A percentile compares a stretch with the other conserved stretches of the same genome.
Conservation (phyloP, 1,140 invertebrate species). For the Anagrus nilaparvatae region DNA sequence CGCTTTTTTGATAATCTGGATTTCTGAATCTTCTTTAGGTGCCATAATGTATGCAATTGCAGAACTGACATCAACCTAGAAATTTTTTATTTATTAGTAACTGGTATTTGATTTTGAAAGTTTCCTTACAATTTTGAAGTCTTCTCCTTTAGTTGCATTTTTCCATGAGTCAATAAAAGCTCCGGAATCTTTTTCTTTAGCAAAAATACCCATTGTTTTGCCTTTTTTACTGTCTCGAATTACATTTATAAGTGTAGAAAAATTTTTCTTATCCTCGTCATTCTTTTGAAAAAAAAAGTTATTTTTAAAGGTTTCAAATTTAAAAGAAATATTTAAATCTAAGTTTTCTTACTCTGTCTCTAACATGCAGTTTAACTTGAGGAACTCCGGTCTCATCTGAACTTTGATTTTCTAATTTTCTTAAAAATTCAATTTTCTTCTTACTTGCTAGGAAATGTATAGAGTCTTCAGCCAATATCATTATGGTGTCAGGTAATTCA, state of each 20-base stretch:
- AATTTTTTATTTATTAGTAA: conserved; percentile 4
- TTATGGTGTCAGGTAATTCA: conserved; percentile 91
- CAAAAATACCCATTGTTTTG: conserved; percentile 84
- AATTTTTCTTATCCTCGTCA: conserved; percentile 94
- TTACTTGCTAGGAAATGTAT: conserved; percentile 91
- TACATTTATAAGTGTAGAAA: conserved; percentile 73
- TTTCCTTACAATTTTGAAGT: conserved; percentile 62
- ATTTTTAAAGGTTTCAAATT: not conserved
- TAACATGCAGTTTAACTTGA: conserved; percentile 73
- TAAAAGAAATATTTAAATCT: conserved; percentile 1
- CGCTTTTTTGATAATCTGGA: conserved; percentile 89
- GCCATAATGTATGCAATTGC: conserved; percentile 81
- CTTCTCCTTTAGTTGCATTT: conserved; percentile 58
- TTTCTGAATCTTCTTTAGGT: conserved; percentile 89
- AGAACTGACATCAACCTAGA: conserved; percentile 76
- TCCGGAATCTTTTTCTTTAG: conserved; percentile 88
- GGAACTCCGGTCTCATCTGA: conserved; percentile 75
- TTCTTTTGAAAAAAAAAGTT: conserved; percentile 47
- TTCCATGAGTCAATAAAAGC: conserved; percentile 91
- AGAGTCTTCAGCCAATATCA: conserved; percentile 74
- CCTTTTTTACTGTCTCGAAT: conserved; percentile 86
- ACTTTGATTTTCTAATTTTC: conserved; percentile 80
- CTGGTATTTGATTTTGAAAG: conserved; percentile 2
- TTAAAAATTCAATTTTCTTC: conserved; percentile 95
- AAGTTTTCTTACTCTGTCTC: conserved; percentile 75